Conservation (phyloP, 2,113 vertebrate species). For the Clinocottus analis region DNA sequence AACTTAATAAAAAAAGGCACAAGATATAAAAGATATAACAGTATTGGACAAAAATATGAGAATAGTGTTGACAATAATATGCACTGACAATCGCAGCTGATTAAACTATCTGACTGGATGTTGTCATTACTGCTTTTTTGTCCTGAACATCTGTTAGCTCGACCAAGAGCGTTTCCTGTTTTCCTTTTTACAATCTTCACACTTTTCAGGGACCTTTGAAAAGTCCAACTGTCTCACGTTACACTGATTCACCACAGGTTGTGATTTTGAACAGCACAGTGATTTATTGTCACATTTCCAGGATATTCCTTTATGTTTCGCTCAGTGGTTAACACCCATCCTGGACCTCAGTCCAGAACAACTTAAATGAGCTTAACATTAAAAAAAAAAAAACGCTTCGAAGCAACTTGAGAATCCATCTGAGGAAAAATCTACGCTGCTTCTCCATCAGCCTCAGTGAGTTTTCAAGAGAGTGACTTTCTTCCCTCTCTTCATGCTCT, state of each 20-base stretch:
- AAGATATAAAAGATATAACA: no score
- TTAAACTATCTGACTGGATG: background rate
- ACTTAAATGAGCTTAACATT: background rate
- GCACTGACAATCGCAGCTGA: no score
- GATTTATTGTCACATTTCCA: conserved; percentile 14
- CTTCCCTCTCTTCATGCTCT: conserved; percentile 3
- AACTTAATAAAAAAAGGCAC: no score
- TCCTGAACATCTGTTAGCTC: conserved; percentile 21
- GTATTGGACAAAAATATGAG: no score
- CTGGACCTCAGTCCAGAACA: background rate
- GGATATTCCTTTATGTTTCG: conserved; percentile 21
- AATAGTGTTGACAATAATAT: no score
- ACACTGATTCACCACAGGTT: background rate
- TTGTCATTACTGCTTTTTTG: conserved; percentile 23
- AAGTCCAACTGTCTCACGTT: background rate
- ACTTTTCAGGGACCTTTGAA: background rate
- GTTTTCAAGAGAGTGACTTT: background rate
- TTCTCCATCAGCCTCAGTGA: background rate
- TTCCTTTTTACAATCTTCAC: conserved; percentile 22
- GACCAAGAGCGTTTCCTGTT: background rate
- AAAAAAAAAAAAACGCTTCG: background rate
- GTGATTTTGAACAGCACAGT: background rate
- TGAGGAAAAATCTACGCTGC: background rate
- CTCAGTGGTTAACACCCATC: background rate
- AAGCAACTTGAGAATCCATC: background rate